phyloP scores from a whole-genome alignment of 1,140 invertebrate species.

The Ridgeia piscesae region DNA sequence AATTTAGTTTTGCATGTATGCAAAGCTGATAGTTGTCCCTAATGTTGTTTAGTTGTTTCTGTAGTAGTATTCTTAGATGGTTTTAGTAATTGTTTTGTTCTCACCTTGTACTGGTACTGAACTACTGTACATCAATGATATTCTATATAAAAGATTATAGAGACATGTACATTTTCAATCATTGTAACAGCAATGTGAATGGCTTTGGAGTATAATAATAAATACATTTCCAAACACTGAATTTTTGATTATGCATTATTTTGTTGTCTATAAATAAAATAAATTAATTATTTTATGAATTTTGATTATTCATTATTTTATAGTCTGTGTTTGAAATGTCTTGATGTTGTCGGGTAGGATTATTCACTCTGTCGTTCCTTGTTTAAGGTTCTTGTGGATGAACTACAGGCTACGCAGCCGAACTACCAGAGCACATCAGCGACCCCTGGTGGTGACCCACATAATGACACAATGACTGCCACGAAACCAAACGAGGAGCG shows the following conservation, averaged over 20 bases:
- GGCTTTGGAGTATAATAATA: neutral
- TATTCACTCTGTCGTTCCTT: neutral
- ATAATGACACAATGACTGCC: neutral
- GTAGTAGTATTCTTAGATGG: neutral
- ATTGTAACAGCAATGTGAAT: neutral
- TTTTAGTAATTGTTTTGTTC: neutral
- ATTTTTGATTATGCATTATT: neutral
- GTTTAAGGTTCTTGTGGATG: neutral
- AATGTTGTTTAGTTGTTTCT: neutral
- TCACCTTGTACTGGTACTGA: neutral
- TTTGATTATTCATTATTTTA: neutral
- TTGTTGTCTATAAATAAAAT: no score
- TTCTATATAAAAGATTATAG: no score
- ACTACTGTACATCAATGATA: no score
- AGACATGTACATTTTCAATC: neutral
- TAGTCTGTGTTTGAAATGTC: neutral
- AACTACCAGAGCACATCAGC: neutral
- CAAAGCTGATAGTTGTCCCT: neutral
- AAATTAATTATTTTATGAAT: no score
- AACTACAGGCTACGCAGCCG: neutral
- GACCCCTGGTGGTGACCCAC: neutral
- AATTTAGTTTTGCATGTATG: neutral
- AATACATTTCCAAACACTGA: neutral
- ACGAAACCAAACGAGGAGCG: constrained; percentile 17
- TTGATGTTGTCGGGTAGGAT: neutral